phyloP scores from a whole-genome alignment of 1,140 invertebrate species.

The Leptopilina boulardi region DNA sequence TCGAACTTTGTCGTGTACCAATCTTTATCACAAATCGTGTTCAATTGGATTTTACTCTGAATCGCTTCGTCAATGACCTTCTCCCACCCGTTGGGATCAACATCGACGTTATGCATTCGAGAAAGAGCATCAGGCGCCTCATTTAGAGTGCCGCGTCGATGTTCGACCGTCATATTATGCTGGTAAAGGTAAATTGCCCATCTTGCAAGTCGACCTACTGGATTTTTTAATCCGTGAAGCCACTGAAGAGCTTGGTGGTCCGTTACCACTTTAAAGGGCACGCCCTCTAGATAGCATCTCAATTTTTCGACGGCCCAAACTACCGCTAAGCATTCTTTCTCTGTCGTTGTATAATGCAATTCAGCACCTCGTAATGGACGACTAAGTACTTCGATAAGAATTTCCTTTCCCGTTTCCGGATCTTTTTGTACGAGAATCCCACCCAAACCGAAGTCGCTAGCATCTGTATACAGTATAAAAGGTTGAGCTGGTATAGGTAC shows the following conservation, averaged over 20 bases:
- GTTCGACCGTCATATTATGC: conserved; percentile 38
- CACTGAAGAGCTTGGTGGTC: conserved; percentile 57
- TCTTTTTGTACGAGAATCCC: background rate
- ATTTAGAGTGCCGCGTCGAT: conserved; percentile 39
- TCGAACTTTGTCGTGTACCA: no score
- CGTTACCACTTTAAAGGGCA: conserved; percentile 49
- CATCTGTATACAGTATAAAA: no score
- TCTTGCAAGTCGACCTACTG: no score
- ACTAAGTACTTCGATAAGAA: conserved; percentile 27
- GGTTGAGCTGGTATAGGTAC: no score
- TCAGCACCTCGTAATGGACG: no score
- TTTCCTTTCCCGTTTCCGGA: background rate
- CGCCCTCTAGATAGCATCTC: conserved; percentile 55
- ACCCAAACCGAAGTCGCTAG: background rate
- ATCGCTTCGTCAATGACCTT: background rate
- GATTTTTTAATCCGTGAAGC: no score
- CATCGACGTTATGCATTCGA: conserved; percentile 36
- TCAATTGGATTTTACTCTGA: no score
- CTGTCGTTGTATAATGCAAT: no score
- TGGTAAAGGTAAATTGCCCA: conserved; percentile 40
- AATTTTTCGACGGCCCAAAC: conserved; percentile 51
- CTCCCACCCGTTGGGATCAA: conserved; percentile 27
- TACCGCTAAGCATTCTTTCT: conserved; percentile 36
- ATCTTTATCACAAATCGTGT: no score
- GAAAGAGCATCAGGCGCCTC: conserved; percentile 40